A percentile compares a stretch with the other conserved stretches of the same genome.
Conservation (phyloP, 30 jellyfish, hydroid and myxozoan species). For the Hydra vulgaris region DNA sequence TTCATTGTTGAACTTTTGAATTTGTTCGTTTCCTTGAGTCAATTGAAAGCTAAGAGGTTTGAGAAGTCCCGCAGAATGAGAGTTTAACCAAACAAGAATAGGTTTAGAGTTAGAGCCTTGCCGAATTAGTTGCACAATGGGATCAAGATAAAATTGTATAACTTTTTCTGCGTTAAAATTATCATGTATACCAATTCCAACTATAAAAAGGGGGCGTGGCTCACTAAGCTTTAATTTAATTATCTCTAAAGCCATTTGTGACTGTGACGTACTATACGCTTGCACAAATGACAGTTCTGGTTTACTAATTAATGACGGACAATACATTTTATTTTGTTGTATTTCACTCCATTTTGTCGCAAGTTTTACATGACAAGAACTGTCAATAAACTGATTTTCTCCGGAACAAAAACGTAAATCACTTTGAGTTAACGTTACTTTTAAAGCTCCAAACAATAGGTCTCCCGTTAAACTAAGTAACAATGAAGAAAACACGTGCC, state of each 20-base stretch:
- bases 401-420: slow-evolving; percentile 57
- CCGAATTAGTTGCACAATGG: slow-evolving; percentile 22
- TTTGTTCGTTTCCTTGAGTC: slow-evolving; percentile 51
- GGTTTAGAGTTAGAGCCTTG: slow-evolving; percentile 6
- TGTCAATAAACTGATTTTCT: slow-evolving; percentile 83
- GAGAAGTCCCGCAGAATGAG: slow-evolving; percentile 79
- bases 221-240: slow-evolving; percentile 34
- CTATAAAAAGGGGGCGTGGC: slow-evolving; percentile 43
- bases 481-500: slow-evolving; percentile 70
- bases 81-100: slow-evolving; percentile 60
- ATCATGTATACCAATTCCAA: slow-evolving; percentile 91
- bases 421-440: slow-evolving; percentile 9
- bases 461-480: slow-evolving; percentile 49
- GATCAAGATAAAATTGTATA: slow-evolving; percentile 34
- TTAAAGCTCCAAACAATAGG: slow-evolving; percentile 60
- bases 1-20: slow-evolving; percentile 28
- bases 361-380: slow-evolving; percentile 76
- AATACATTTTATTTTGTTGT: slow-evolving; percentile 31
- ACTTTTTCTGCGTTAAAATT: slow-evolving; percentile 55
- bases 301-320: slow-evolving; percentile 15
- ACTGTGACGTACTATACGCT: slow-evolving; percentile 44
- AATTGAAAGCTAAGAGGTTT: slow-evolving; percentile 64
- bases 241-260: slow-evolving; percentile 34
- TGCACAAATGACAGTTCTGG: slow-evolving; percentile 59
- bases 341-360: slow-evolving; percentile 68